phyloP scores from a whole-genome alignment of 2,797 vertebrate species.

The Falco berigora region DNA sequence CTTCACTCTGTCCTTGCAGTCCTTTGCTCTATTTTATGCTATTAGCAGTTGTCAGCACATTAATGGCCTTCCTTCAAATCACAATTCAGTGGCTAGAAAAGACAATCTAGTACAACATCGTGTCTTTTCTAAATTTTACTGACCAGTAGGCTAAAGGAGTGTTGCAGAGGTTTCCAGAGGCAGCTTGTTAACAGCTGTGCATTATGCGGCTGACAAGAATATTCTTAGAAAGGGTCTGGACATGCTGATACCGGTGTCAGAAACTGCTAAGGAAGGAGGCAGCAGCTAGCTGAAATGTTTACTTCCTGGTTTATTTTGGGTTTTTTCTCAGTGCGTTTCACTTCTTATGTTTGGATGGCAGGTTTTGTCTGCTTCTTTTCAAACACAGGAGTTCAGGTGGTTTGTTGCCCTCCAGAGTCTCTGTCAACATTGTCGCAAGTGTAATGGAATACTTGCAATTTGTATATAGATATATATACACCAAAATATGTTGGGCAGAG shows the following conservation, averaged over 20 bases:
- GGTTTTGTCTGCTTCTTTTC: background rate
- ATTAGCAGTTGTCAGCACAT: background rate
- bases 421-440: background rate
- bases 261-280: background rate
- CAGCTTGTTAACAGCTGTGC: background rate
- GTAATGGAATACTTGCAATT: background rate
- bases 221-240: background rate
- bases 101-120: background rate
- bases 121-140: background rate
- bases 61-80: background rate
- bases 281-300: background rate
- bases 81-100: background rate
- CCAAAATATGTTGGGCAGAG: background rate
- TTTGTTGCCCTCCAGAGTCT: background rate
- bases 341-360: background rate
- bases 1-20: background rate
- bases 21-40: background rate
- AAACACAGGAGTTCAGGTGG: background rate
- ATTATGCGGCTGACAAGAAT: background rate
- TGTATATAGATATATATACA: background rate
- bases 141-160: background rate
- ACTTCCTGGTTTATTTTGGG: background rate
- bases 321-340: background rate
- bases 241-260: background rate
- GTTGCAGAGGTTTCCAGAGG: background rate